Evolutionary conservation across 2,113 vertebrate genomes (phyloP).

Genomic region (Cromileptes altivelis): DNA sequence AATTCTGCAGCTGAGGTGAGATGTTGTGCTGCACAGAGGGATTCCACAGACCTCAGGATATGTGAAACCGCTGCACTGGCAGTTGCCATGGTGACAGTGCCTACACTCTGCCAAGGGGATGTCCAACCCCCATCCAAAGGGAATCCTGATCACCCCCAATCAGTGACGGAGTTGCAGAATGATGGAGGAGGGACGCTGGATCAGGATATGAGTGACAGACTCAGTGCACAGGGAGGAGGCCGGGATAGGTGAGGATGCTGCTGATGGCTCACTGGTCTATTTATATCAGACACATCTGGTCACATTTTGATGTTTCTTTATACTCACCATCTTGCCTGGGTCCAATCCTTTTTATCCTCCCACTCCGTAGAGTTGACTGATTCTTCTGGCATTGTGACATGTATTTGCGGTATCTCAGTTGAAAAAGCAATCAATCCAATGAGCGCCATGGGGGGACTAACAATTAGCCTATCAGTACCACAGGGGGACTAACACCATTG

Average conservation of each 20-base stretch:
- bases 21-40: slow-evolving; percentile 1
- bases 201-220: slow-evolving; percentile 3
- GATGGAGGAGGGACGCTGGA: not conserved
- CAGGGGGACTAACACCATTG: too few species aligned
- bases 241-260: not conserved
- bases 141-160: slow-evolving; percentile 25
- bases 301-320: not conserved
- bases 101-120: slow-evolving; percentile 16
- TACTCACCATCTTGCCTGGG: not conserved
- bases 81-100: slow-evolving; percentile 35
- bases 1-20: not conserved
- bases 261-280: not conserved
- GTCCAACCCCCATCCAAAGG: slow-evolving; percentile 6
- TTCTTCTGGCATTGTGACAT: too few species aligned
- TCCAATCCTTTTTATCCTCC: too few species aligned
- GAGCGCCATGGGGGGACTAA: too few species aligned
- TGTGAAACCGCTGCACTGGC: not conserved
- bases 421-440: too few species aligned
- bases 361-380: too few species aligned
- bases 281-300: not conserved
- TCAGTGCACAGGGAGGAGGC: not conserved
- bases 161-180: not conserved
- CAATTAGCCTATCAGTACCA: too few species aligned
- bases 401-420: too few species aligned
- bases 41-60: not conserved